phyloP scores from a whole-genome alignment of 2,888 invertebrate species.

The Mesodorylaimus sp. region DNA sequence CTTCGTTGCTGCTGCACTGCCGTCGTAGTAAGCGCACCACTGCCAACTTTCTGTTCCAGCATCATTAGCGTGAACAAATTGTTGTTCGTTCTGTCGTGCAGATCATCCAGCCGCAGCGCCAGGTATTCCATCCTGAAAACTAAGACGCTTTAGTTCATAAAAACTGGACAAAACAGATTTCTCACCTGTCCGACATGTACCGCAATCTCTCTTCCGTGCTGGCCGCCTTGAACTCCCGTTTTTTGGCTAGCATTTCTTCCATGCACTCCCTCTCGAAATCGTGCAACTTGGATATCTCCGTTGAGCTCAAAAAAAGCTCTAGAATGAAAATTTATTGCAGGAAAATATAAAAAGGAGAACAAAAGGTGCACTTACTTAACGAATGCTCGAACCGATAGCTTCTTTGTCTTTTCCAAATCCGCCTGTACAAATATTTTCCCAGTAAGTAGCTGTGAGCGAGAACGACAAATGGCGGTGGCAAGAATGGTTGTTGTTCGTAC shows the following conservation, averaged over 20 bases:
- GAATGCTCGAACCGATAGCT: constrained; percentile 72
- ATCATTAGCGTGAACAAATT: too few relatives aligned
- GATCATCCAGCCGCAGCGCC: too few relatives aligned
- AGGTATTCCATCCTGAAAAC: too few relatives aligned
- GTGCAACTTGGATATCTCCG: constrained; percentile 77
- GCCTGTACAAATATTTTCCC: constrained; percentile 54
- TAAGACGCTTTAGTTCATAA: too few relatives aligned
- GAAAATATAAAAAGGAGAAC: neutral
- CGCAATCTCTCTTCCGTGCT: too few relatives aligned
- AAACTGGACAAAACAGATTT: too few relatives aligned
- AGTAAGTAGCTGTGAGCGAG: constrained; percentile 70
- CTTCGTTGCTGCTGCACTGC: too few relatives aligned
- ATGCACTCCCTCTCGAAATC: constrained; percentile 97
- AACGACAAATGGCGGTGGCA: constrained; percentile 81
- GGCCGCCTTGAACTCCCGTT: too few relatives aligned
- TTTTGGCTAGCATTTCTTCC: constrained; percentile 72
- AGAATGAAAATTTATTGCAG: constrained; percentile 12
- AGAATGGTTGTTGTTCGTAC: constrained; percentile 84
- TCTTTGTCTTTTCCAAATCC: constrained; percentile 42
- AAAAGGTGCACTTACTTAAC: constrained; percentile 40
- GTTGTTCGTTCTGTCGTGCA: too few relatives aligned
- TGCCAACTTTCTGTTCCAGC: too few relatives aligned
- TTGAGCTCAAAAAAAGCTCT: constrained; percentile 72
- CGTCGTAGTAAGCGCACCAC: too few relatives aligned
- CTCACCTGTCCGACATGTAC: too few relatives aligned